phyloP scores from a whole-genome alignment of 2,888 invertebrate species.

The Enchytraeus crypticus region DNA sequence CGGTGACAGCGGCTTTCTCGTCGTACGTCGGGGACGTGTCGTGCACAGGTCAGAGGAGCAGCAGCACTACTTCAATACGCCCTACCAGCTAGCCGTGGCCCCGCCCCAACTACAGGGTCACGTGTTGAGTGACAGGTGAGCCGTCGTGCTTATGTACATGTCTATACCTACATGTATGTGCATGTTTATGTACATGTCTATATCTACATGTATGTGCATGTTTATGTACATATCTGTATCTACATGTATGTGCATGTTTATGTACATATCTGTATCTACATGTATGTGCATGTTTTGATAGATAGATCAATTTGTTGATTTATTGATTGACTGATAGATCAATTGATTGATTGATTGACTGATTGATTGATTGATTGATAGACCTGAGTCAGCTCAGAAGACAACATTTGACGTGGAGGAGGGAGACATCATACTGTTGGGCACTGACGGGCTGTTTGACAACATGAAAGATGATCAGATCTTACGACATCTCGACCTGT shows the following conservation, averaged over 20 bases:
- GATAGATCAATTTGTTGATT: too few relatives aligned
- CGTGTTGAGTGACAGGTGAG: constrained; percentile 77
- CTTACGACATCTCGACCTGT: constrained; percentile 58
- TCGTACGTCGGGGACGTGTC: constrained; percentile 47
- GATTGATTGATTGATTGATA: too few relatives aligned
- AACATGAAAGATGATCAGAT: constrained; percentile 87
- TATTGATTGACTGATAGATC: too few relatives aligned
- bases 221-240: too few relatives aligned
- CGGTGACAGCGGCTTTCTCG: constrained; percentile 76
- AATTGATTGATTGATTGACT: too few relatives aligned
- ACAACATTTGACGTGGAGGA: constrained; percentile 72
- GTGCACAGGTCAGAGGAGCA: constrained; percentile 91
- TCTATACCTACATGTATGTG: neutral
- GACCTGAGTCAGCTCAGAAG: constrained; percentile 83
- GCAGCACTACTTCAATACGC: constrained; percentile 97
- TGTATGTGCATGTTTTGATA: too few relatives aligned
- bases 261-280: too few relatives aligned
- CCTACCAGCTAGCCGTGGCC: constrained; percentile 88
- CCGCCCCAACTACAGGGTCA: constrained; percentile 73
- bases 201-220: too few relatives aligned
- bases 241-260: too few relatives aligned
- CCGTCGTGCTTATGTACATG: neutral
- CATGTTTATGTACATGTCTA: neutral
- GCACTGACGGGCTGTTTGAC: constrained; percentile 97
- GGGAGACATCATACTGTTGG: constrained; percentile 80